Conservation (phyloP, 1,140 invertebrate species). For the Procambarus clarkii region DNA sequence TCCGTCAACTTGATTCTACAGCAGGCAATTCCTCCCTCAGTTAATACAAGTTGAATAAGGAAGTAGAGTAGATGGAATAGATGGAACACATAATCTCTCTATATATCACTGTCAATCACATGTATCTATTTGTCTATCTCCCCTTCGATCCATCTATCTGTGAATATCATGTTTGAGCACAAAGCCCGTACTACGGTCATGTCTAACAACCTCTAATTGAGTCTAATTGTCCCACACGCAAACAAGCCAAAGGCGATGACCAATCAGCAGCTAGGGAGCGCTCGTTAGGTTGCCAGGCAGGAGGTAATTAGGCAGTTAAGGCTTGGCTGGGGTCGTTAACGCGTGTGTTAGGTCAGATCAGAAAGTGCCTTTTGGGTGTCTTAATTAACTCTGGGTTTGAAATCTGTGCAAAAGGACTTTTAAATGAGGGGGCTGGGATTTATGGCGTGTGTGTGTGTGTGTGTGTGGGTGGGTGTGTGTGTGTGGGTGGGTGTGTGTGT, state of each 20-base stretch:
- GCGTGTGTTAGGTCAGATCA: not conserved
- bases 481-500: too few species aligned
- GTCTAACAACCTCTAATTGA: conserved; percentile 25
- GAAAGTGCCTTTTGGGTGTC: not conserved
- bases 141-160: too few species aligned
- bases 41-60: too few species aligned
- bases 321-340: conserved; percentile 16
- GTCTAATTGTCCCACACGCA: conserved; percentile 52
- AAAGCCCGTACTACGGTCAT: conserved; percentile 4
- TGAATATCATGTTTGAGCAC: not conserved
- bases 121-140: too few species aligned
- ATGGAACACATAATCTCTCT: too few species aligned
- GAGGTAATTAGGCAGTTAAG: conserved; percentile 33
- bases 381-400: conserved; percentile 6
- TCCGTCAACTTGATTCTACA: too few species aligned
- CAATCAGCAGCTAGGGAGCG: conserved; percentile 26
- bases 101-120: too few species aligned
- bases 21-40: too few species aligned
- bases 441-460: too few species aligned
- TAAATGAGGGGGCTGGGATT: not conserved
- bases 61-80: not conserved
- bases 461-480: too few species aligned
- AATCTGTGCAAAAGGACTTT: not conserved
- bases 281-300: conserved; percentile 50
- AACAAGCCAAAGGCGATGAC: conserved; percentile 42